Conservation (phyloP, 2,888 invertebrate species). For the Schizotus pectinicornis region DNA sequence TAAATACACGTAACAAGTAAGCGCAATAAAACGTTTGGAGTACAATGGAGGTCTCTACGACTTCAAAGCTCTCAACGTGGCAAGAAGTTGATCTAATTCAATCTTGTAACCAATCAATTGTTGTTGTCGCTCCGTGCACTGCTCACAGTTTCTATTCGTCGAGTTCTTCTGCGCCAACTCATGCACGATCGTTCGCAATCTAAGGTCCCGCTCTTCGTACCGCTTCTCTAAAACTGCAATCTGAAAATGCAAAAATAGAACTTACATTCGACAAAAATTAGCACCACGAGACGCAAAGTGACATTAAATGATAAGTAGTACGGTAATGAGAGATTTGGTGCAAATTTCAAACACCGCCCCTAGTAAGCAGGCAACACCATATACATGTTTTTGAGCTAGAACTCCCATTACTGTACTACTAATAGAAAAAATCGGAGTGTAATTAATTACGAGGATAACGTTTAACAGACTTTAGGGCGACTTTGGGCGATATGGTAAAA, state of each 20-base stretch:
- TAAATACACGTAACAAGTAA: no score
- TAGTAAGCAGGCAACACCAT: no score
- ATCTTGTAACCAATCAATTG: constrained; percentile 56
- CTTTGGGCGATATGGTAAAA: no score
- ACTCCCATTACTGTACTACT: no score
- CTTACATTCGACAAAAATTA: not conserved
- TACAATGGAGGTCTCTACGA: constrained; percentile 15
- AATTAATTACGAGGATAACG: no score
- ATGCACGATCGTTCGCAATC: constrained; percentile 58
- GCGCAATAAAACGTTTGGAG: not conserved
- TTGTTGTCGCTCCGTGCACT: constrained; percentile 56
- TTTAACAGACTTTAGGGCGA: no score
- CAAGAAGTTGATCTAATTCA: constrained; percentile 57
- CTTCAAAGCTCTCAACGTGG: constrained; percentile 54
- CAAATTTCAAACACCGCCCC: no score
- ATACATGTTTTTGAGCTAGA: no score
- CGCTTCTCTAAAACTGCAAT: constrained; percentile 58
- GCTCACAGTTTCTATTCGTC: constrained; percentile 54
- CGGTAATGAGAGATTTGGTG: no score
- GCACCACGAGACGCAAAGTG: no score
- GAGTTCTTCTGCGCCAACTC: constrained; percentile 57
- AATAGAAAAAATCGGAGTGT: no score
- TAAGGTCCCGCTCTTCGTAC: constrained; percentile 60
- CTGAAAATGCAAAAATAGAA: constrained; percentile 37
- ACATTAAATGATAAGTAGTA: no score